Conservation (phyloP, 2,888 invertebrate genomes). For the Nephrocerus scutellatus region DNA sequence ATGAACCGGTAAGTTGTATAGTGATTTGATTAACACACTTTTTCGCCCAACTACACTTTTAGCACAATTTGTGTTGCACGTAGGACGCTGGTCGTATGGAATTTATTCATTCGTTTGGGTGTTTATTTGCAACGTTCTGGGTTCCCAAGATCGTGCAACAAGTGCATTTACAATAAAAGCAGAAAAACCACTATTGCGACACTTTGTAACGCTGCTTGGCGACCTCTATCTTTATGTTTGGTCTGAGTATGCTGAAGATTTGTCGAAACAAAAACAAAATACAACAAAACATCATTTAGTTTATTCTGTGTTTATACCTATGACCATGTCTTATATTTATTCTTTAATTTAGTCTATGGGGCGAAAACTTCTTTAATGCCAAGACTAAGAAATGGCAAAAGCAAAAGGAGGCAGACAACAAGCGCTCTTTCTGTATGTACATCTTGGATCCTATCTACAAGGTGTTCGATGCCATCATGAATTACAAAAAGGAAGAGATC, state of each 20-base stretch:
- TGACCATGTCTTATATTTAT: conserved; percentile 9
- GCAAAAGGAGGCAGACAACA: conserved; percentile 82
- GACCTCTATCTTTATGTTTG: conserved; percentile 78
- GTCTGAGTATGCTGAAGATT: conserved; percentile 55
- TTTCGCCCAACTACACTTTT: conserved; percentile 30
- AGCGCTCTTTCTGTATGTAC: conserved; percentile 98
- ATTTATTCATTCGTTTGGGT: conserved; percentile 5
- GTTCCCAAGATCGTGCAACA: conserved; percentile 46
- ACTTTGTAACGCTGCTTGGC: conserved; percentile 62
- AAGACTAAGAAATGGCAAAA: conserved; percentile 98
- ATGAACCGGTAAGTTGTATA: conserved; percentile 67
- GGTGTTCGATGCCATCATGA: conserved; percentile 75
- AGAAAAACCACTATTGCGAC: conserved; percentile 49
- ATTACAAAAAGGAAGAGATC: conserved; percentile 91
- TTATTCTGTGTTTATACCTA: conserved; percentile 8
- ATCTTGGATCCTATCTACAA: conserved; percentile 98
- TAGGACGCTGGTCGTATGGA: conserved; percentile 26
- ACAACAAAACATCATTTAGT: too few relatives aligned
- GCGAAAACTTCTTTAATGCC: conserved; percentile 97
- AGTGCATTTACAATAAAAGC: conserved; percentile 62
- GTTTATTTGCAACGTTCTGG: conserved; percentile 13
- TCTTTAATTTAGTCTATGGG: conserved; percentile 66
- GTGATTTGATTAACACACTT: background rate
- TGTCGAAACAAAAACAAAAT: conserved; percentile 28
- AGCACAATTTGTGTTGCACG: conserved; percentile 44